A percentile compares a stretch with the other conserved stretches of the same genome.
Conservation (phyloP, 2,888 invertebrate species). For the Meiosimyza platycephala region DNA sequence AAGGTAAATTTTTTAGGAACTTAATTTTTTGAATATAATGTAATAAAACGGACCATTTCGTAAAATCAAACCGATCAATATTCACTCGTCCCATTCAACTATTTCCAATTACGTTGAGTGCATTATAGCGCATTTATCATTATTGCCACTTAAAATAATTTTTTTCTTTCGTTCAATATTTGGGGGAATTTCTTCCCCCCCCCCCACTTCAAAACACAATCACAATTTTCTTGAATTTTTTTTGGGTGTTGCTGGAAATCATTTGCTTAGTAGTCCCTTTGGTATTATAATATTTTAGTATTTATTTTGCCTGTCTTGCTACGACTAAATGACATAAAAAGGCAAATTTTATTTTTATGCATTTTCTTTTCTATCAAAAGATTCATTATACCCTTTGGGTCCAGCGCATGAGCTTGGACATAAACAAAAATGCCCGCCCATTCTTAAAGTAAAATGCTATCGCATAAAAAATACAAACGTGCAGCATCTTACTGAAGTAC, state of each 20-base stretch:
- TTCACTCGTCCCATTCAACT: background rate
- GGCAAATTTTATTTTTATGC: conserved; percentile 60
- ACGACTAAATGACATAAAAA: conserved; percentile 61
- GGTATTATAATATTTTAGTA: conserved; percentile 57
- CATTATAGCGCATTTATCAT: conserved; percentile 58
- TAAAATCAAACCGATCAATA: no score
- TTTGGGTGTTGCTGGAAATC: background rate
- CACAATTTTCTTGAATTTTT: no score
- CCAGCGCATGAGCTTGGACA: conserved; percentile 18
- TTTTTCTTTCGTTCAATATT: no score
- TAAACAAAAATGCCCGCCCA: conserved; percentile 23
- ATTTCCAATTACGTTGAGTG: conserved; percentile 46
- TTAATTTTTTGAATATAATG: no score
- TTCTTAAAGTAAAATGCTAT: background rate
- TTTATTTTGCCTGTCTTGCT: conserved; percentile 52
- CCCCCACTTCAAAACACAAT: no score
- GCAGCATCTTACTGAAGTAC: background rate
- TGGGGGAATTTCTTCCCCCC: no score
- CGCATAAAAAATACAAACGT: conserved; percentile 3
- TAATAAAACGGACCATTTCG: no score
- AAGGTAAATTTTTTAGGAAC: no score
- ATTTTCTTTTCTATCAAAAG: conserved; percentile 33
- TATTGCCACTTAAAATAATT: conserved; percentile 42
- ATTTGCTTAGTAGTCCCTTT: conserved; percentile 44
- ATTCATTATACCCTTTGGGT: conserved; percentile 42